A percentile compares a stretch with the other conserved stretches of the same genome.
Evolutionary conservation across 2,113 vertebrate species (phyloP).

Genomic region (Uria lomvia): DNA sequence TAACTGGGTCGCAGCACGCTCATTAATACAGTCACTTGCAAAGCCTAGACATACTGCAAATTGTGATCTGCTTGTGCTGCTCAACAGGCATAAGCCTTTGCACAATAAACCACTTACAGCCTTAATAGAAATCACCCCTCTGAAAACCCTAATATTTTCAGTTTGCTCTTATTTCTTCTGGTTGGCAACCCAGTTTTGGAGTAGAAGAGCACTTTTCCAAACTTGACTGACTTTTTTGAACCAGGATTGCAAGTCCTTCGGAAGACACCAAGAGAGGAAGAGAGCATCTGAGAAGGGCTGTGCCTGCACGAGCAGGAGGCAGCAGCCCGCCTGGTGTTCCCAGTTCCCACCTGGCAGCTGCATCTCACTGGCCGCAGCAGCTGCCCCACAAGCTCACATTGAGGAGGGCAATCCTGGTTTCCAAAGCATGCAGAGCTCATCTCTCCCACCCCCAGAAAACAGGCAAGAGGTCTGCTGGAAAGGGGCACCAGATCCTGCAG

Average conservation of each 20-base stretch:
- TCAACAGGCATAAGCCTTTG: background rate
- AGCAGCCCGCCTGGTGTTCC: rapidly evolving
- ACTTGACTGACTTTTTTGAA: background rate
- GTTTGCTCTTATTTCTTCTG: background rate
- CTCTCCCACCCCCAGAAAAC: background rate
- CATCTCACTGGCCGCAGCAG: rapidly evolving
- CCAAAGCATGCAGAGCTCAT: background rate
- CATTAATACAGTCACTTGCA: background rate
- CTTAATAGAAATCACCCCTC: background rate
- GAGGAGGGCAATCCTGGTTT: background rate
- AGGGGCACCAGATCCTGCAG: background rate
- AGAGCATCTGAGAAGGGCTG: background rate
- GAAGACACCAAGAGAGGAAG: background rate
- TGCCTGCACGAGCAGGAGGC: background rate
- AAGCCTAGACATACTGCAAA: background rate
- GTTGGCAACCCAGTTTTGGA: background rate
- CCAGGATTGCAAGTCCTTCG: background rate
- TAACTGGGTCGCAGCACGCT: background rate
- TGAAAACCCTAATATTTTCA: background rate
- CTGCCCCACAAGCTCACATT: background rate
- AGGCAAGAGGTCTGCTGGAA: background rate
- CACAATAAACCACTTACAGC: background rate
- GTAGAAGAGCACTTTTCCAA: background rate
- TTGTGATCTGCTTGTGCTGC: background rate
- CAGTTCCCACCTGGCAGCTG: rapidly evolving